These are phyloP conservation scores for Microtus pennsylvanicus DNA, from an alignment of 2,113 vertebrate genomes.

Conservation along the genomic window DNA sequence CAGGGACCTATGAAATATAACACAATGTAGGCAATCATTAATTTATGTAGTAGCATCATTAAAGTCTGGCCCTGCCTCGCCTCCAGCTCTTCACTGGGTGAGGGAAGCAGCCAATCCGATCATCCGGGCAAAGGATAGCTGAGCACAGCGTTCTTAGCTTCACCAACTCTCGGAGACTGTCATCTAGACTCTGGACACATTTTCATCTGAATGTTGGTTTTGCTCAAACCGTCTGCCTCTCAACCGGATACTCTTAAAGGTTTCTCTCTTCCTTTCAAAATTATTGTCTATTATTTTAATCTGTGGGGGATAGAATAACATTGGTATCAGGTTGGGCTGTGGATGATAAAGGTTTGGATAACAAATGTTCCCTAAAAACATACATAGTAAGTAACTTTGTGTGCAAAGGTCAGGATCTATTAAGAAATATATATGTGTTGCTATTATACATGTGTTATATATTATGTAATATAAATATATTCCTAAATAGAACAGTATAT, in stretches of 20 bases:
- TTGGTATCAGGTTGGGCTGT: fast-evolving
- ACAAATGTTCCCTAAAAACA: not conserved
- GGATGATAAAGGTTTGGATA: not conserved
- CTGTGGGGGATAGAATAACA: not conserved
- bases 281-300: not conserved
- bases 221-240: not conserved
- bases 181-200: not conserved
- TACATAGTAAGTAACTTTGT: not conserved
- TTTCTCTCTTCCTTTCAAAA: conserved; percentile 31
- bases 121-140: not conserved
- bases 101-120: not conserved
- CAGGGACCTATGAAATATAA: not conserved
- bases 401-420: not conserved
- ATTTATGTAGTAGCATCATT: too few species aligned
- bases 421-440: not conserved
- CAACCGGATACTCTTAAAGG: not conserved
- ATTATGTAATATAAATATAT: too few species aligned
- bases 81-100: not conserved
- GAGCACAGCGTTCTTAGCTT: not conserved
- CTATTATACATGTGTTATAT: too few species aligned
- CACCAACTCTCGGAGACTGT: not conserved
- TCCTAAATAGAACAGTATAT: not conserved
- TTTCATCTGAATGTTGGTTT: not conserved
- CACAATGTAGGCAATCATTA: too few species aligned
- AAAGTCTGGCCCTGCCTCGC: too few species aligned